Conservation (phyloP, 2,797 vertebrate species). For the Tarsius wallacei region DNA sequence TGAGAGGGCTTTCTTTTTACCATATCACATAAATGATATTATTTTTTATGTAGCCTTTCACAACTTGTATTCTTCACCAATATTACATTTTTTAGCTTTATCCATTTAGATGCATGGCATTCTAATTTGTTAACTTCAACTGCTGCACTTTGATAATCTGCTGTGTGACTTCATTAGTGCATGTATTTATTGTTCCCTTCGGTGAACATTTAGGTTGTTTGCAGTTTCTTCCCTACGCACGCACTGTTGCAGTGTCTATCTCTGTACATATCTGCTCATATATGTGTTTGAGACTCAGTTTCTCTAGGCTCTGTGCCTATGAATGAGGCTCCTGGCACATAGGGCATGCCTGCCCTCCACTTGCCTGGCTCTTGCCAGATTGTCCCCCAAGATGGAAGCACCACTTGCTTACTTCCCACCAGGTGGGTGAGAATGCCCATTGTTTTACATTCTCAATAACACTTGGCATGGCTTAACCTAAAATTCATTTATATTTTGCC, state of each 20-base stretch:
- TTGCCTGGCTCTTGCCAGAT: neutral
- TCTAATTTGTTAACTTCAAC: neutral
- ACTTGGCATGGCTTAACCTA: neutral
- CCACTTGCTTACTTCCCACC: neutral
- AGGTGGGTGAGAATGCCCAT: neutral
- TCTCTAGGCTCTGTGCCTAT: accelerated
- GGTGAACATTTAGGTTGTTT: neutral
- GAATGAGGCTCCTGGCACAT: neutral
- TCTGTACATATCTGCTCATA: no score
- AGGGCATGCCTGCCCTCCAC: accelerated
- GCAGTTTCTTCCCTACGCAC: neutral
- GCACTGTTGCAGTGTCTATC: no score
- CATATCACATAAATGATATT: neutral
- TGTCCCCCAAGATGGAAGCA: neutral
- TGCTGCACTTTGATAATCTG: neutral
- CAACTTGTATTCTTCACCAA: neutral
- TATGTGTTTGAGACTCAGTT: neutral
- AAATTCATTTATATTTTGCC: neutral
- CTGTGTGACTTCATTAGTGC: neutral
- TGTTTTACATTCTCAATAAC: neutral
- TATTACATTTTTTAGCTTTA: neutral
- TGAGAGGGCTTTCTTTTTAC: neutral
- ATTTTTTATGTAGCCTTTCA: neutral
- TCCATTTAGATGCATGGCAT: neutral
- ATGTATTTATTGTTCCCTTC: neutral